Evolutionary conservation across 2,888 invertebrate genomes (phyloP).

Genomic region (Venusia cambrica): DNA sequence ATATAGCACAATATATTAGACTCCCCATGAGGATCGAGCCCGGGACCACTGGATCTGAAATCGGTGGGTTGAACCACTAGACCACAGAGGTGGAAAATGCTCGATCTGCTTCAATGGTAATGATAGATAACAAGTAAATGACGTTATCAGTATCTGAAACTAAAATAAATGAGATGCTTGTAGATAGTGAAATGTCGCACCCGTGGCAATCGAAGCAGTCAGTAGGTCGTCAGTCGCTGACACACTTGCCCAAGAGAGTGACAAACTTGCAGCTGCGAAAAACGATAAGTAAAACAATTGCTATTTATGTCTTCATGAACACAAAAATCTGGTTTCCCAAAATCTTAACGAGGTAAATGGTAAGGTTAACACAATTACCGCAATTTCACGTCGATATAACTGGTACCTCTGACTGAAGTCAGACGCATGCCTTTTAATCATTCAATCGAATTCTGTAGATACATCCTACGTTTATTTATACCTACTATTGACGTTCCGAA

Average conservation of each 20-base stretch:
- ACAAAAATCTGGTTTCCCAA: conserved; percentile 22
- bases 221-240: conserved; percentile 56
- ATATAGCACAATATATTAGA: too few species aligned
- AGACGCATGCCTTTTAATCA: too few species aligned
- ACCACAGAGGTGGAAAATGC: too few species aligned
- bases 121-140: too few species aligned
- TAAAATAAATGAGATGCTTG: conserved; percentile 39
- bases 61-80: too few species aligned
- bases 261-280: conserved; percentile 56
- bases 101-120: too few species aligned
- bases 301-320: conserved; percentile 28
- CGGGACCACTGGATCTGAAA: too few species aligned
- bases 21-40: too few species aligned
- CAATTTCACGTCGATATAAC: conserved; percentile 7
- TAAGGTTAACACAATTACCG: conserved; percentile 9
- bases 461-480: too few species aligned
- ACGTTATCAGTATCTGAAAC: conserved; percentile 32
- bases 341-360: conserved; percentile 16
- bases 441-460: too few species aligned
- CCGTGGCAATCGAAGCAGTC: conserved; percentile 53
- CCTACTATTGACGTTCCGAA: too few species aligned
- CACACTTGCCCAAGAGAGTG: conserved; percentile 65
- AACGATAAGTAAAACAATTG: conserved; percentile 39
- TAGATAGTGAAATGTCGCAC: conserved; percentile 63
- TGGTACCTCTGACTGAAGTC: too few species aligned